phyloP scores from a whole-genome alignment of 2,113 vertebrate genomes.

The Heloderma charlesbogerti region DNA sequence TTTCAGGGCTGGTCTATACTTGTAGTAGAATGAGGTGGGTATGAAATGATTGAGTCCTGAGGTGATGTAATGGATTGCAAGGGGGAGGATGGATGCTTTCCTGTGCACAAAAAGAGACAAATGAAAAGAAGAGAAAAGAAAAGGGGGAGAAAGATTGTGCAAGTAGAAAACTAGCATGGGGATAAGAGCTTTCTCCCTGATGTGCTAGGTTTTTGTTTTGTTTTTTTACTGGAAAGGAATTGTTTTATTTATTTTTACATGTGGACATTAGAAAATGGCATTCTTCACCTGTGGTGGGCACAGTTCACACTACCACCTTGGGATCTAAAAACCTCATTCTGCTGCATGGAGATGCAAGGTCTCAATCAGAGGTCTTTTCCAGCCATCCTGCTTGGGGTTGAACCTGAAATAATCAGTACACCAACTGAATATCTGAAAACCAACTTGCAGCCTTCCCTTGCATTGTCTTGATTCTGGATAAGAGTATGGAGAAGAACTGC shows the following conservation, averaged over 20 bases:
- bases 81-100: neutral
- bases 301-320: neutral
- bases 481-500: neutral
- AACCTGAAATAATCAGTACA: neutral
- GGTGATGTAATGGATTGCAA: neutral
- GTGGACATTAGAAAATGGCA: neutral
- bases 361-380: neutral
- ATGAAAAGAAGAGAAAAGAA: no score
- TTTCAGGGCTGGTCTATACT: neutral
- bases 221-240: neutral
- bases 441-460: neutral
- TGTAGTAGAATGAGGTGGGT: neutral
- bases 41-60: neutral
- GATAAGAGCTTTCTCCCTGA: neutral
- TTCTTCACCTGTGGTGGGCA: no score
- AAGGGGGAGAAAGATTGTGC: neutral
- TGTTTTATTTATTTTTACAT: neutral
- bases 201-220: neutral
- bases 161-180: neutral
- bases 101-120: neutral
- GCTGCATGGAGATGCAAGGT: neutral
- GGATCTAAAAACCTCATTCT: neutral
- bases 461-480: slow-evolving; percentile 24
- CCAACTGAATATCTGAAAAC: neutral
- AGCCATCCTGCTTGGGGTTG: neutral